Conservation (phyloP, 2,113 vertebrate species). For the Butorides virescens region DNA sequence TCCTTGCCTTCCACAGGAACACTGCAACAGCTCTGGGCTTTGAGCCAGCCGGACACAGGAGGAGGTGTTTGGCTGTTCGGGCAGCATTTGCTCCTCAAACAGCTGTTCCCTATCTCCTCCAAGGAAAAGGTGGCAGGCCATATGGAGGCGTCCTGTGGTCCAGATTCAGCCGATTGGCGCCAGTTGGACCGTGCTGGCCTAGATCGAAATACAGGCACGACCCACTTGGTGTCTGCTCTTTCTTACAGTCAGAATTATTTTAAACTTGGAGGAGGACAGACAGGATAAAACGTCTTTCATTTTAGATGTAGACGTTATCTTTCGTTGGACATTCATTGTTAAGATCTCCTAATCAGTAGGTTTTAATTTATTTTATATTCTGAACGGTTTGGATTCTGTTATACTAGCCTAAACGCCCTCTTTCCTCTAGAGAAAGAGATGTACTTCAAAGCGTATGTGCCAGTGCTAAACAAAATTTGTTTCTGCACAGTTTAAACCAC, state of each 20-base stretch:
- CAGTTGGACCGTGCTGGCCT: conserved; percentile 38
- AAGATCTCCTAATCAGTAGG: conserved; percentile 13
- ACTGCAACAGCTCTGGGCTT: conserved; percentile 34
- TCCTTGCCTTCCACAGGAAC: conserved; percentile 37
- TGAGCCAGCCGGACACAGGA: conserved; percentile 58
- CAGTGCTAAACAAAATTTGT: conserved; percentile 46
- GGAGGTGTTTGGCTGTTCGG: conserved; percentile 55
- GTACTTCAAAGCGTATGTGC: not conserved
- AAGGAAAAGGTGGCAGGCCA: conserved; percentile 64
- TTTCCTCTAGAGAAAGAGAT: conserved; percentile 23
- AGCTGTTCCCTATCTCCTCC: conserved; percentile 65
- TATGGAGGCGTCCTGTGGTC: conserved; percentile 62
- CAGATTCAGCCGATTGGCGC: conserved; percentile 34
- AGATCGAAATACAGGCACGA: not conserved
- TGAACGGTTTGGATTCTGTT: conserved; percentile 24
- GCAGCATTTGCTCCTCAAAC: conserved; percentile 54
- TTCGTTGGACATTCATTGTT: not conserved
- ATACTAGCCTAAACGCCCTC: not conserved
- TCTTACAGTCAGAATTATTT: not conserved
- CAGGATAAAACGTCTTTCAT: not conserved
- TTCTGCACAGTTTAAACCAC: conserved; percentile 50
- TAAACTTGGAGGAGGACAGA: not conserved
- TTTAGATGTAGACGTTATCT: not conserved
- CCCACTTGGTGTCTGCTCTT: conserved; percentile 6
- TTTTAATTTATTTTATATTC: conserved; percentile 61